Base-by-base conservation (phyloP, 2,113 vertebrate species). In the Cyprichromis sp. region DNA sequence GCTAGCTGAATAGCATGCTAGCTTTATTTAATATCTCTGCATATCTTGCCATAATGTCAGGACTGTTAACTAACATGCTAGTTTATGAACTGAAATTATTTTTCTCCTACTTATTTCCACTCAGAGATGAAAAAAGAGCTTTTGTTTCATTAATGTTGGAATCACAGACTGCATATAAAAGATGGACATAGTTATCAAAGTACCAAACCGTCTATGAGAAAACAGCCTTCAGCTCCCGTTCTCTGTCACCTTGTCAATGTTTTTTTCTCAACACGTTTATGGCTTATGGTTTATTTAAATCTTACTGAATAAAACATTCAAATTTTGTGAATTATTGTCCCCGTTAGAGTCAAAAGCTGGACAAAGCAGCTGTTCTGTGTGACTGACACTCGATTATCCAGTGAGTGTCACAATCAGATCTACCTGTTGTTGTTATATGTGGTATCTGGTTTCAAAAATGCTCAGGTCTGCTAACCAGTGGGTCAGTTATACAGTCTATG, bases 121-220 rank as follows among this genome's bases (percentile, higher is more conserved):
- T n/a, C 45, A 34, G 26, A 78, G 26, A 50, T 34, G 10, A 78
- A 78, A 78, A 78, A 50, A 0, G 2, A 78, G 73, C 26, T 1
- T 31, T 78, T 50, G 4, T 29, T 50, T 29, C 24, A 76, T 17
- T 76, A 76, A 47, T 16, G 24, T 47, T 76, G 6, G 17, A 76
- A 76, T 47, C 26, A 78, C 17, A 52, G 73, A 78, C 45, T 78
- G 45, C n/a, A 78, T 78, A 50, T 52, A n/a, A 52, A 78, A 78
- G 26, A 13, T n/a, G 73, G 7, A 34, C 42, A 9, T 2, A 2
- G 7, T 52, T 31, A 13, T 36, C 0, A 63, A 63, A 19, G 29
- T 36, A 1, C 59, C 0, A 63, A 63, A 19, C 16, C 2, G 5
- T 47, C 68, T 47, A 3, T 50, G 16, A 19, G 24, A 31, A 78